phyloP scores from a whole-genome alignment of 2,113 vertebrate species.

The Australoheros scitulus region DNA sequence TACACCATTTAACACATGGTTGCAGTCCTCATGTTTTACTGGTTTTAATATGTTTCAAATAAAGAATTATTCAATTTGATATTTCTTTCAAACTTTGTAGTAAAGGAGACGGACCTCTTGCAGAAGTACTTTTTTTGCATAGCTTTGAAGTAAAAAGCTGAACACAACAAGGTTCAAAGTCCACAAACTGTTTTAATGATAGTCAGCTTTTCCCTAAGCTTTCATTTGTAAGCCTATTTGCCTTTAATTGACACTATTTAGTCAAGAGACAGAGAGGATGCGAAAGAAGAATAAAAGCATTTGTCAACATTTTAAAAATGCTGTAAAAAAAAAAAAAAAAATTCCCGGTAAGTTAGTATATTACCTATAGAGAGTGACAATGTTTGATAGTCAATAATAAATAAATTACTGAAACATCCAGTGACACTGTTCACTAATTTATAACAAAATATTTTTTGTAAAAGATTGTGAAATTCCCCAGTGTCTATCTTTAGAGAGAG shows the following conservation, averaged over 20 bases:
- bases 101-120: neutral
- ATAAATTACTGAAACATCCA: neutral
- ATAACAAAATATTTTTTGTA: neutral
- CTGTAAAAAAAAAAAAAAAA: neutral
- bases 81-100: neutral
- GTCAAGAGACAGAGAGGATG: neutral
- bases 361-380: neutral
- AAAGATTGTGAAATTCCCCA: rapidly evolving
- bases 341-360: neutral
- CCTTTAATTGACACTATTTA: neutral
- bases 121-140: neutral
- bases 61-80: rapidly evolving
- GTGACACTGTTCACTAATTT: neutral
- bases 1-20: rapidly evolving
- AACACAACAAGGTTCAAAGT: neutral
- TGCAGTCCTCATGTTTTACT: neutral
- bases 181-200: neutral
- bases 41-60: neutral
- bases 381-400: rapidly evolving
- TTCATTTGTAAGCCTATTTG: neutral
- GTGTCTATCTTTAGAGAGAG: too few species aligned
- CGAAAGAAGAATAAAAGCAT: neutral
- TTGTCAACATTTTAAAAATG: neutral
- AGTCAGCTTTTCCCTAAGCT: rapidly evolving
- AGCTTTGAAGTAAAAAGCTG: neutral